Evolutionary conservation across 2,113 vertebrate species (phyloP).

Genomic region (Pholis gunnellus): DNA sequence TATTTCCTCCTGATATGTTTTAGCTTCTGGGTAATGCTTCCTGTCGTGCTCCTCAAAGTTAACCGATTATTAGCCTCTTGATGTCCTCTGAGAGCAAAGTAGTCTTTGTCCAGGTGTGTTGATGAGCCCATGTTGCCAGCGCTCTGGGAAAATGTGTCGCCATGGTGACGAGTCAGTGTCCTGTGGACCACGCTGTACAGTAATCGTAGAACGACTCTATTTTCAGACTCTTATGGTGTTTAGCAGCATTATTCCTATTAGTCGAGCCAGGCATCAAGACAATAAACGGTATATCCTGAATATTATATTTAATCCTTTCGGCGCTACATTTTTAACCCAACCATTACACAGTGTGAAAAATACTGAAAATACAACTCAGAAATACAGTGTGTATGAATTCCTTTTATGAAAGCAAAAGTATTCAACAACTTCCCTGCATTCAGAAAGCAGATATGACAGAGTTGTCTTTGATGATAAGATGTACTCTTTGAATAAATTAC

Average conservation of each 20-base stretch:
- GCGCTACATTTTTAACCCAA: conserved; percentile 3
- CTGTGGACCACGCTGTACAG: conserved; percentile 30
- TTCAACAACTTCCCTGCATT: not conserved
- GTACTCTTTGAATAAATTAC: conserved; percentile 56
- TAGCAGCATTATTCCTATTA: conserved; percentile 45
- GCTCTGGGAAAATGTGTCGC: conserved; percentile 61
- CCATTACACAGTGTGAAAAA: not conserved
- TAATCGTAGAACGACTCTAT: conserved; percentile 48
- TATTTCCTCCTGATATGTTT: conserved; percentile 6
- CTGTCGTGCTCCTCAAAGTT: not conserved
- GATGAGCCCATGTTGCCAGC: conserved; percentile 12
- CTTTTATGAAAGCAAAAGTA: not conserved
- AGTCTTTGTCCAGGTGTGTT: conserved; percentile 43
- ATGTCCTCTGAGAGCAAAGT: conserved; percentile 9
- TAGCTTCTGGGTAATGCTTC: not conserved
- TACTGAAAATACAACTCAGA: not conserved
- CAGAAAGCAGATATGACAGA: conserved; percentile 21
- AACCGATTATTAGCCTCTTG: not conserved
- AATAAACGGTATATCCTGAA: not conserved
- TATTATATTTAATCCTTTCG: not conserved
- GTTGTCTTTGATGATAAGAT: conserved; percentile 17
- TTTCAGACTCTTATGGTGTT: conserved; percentile 53
- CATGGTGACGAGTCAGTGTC: conserved; percentile 74
- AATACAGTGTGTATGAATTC: not conserved
- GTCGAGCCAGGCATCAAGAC: conserved; percentile 1